phyloP scores from a whole-genome alignment of 2,113 vertebrate genomes.

The Nasalis larvatus region DNA sequence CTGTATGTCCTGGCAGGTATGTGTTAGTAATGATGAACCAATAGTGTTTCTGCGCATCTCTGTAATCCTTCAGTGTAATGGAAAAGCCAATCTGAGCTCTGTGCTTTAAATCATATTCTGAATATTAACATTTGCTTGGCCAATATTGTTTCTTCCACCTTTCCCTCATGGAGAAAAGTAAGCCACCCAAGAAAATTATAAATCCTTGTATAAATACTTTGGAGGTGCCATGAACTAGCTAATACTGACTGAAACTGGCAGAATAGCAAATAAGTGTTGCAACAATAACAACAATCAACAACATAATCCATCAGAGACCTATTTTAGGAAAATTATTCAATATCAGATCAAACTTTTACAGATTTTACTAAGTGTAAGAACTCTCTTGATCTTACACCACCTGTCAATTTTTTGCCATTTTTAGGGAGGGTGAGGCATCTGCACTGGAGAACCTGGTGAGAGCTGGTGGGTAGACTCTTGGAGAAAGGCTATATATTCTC shows the following conservation, averaged over 20 bases:
- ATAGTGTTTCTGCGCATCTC: slow-evolving; percentile 49
- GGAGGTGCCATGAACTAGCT: not conserved
- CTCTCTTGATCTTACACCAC: not conserved
- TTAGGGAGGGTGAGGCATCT: not conserved
- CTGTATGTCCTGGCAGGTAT: slow-evolving; percentile 31
- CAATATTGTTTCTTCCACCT: slow-evolving; percentile 59
- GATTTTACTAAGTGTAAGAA: slow-evolving; percentile 27
- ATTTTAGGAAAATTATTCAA: slow-evolving; percentile 44
- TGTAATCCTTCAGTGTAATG: slow-evolving; percentile 72
- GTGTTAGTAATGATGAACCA: slow-evolving; percentile 69
- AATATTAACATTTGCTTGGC: slow-evolving; percentile 72
- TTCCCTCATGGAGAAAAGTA: slow-evolving; percentile 35
- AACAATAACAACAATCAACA: not conserved
- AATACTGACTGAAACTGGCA: not conserved
- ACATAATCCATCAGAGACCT: not conserved
- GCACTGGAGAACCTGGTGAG: not conserved
- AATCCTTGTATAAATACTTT: slow-evolving; percentile 34
- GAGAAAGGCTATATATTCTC: not conserved
- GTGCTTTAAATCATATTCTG: slow-evolving; percentile 66
- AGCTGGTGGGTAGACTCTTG: not conserved
- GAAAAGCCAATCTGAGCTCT: slow-evolving; percentile 61
- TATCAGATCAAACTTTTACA: not conserved
- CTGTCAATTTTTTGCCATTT: not conserved
- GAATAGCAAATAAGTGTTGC: slow-evolving; percentile 18
- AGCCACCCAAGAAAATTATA: slow-evolving; percentile 34